Evolutionary conservation across 2,888 invertebrate species (phyloP).

Genomic region (Cabera pusaria): DNA sequence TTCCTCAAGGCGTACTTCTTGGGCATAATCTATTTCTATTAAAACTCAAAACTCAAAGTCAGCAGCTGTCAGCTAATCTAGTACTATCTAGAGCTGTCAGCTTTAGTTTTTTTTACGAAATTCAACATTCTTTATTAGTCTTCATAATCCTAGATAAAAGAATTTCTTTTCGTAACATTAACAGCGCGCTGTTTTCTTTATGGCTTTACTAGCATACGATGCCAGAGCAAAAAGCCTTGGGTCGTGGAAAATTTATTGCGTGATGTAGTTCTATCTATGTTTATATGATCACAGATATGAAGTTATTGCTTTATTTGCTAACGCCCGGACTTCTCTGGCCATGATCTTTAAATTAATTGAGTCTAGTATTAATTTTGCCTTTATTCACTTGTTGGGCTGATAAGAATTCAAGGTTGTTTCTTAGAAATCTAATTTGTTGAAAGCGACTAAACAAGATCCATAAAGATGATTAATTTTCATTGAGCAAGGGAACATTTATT

Average conservation of each 20-base stretch:
- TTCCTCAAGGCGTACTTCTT: no score
- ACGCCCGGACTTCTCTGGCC: conserved; percentile 12
- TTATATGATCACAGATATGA: neutral
- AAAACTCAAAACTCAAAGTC: no score
- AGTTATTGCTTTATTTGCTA: conserved; percentile 14
- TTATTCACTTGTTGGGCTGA: neutral
- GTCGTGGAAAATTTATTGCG: conserved; percentile 18
- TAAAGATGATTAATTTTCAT: no score
- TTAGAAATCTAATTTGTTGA: conserved; percentile 23
- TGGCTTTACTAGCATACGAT: conserved; percentile 3
- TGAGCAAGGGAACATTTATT: no score
- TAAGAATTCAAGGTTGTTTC: conserved; percentile 7
- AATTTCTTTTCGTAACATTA: neutral
- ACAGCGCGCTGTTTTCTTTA: conserved; percentile 3
- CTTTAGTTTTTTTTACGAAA: no score
- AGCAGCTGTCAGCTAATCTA: no score
- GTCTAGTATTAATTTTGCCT: neutral
- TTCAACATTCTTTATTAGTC: no score
- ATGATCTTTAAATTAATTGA: conserved; percentile 21
- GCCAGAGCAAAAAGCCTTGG: conserved; percentile 10
- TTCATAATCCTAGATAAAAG: no score
- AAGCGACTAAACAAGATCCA: no score
- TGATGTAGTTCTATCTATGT: conserved; percentile 2
- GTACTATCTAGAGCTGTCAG: no score
- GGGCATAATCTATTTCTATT: no score